phyloP scores from a whole-genome alignment of 2,113 vertebrate genomes.

The Triplophysa tibetana region DNA sequence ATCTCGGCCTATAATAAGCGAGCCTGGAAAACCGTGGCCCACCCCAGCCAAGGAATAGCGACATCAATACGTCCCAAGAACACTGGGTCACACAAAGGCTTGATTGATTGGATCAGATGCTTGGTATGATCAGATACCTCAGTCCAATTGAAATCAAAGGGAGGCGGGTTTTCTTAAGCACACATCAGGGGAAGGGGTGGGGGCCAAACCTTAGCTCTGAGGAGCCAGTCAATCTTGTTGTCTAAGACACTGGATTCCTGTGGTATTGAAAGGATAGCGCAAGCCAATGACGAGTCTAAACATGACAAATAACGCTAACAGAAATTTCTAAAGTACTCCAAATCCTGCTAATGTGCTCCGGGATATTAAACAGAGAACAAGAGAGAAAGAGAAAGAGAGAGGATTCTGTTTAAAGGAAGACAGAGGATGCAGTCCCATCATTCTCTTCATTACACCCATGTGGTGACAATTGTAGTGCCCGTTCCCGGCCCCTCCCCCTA shows the following conservation, averaged over 20 bases:
- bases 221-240: conserved; percentile 19
- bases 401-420: conserved; percentile 29
- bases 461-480: conserved; percentile 50
- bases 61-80: conserved; percentile 48
- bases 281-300: conserved; percentile 13
- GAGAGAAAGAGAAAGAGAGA: background rate
- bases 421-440: conserved; percentile 27
- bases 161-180: conserved; percentile 48
- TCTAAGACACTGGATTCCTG: conserved; percentile 13
- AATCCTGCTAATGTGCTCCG: conserved; percentile 19
- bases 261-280: conserved; percentile 23
- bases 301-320: conserved; percentile 30
- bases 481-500: conserved; percentile 36
- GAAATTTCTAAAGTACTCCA: conserved; percentile 17
- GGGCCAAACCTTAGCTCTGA: conserved; percentile 10
- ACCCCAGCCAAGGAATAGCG: conserved; percentile 54
- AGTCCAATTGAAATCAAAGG: conserved; percentile 51
- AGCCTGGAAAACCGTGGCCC: conserved; percentile 49
- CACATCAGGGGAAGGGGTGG: conserved; percentile 33
- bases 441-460: conserved; percentile 51
- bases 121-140: conserved; percentile 30
- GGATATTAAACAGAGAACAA: conserved; percentile 18
- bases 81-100: conserved; percentile 50
- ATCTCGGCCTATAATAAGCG: conserved; percentile 62
- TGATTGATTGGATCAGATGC: conserved; percentile 61